Percentiles rank a stretch among this genome's conserved stretches.
These are phyloP conservation scores for Ameiurus melas DNA, from an alignment of 2,113 vertebrate species.

Conservation along the genomic window DNA sequence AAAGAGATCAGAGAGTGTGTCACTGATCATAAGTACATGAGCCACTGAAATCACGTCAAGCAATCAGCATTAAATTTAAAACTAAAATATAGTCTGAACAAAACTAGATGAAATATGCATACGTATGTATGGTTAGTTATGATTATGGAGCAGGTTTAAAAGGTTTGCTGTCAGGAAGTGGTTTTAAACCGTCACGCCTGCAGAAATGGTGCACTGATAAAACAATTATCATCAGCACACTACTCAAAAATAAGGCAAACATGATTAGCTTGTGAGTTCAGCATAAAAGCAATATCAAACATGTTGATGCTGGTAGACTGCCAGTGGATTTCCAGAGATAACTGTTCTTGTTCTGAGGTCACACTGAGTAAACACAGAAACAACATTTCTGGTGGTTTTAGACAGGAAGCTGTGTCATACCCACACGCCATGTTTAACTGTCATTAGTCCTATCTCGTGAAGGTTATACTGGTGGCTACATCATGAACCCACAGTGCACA, in stretches of 20 bases:
- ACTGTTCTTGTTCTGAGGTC: not conserved
- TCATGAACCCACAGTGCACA: constrained; percentile 5
- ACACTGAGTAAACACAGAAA: not conserved
- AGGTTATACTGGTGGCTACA: not conserved
- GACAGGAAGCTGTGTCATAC: not conserved
- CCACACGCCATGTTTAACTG: not conserved
- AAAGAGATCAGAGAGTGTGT: not conserved
- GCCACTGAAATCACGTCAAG: not conserved
- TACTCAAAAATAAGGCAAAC: not conserved
- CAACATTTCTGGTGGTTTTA: constrained; percentile 11
- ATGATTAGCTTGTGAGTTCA: not conserved
- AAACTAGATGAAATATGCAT: not conserved
- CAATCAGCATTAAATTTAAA: not conserved
- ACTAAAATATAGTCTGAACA: not conserved
- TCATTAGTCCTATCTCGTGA: not conserved
- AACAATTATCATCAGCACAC: not conserved
- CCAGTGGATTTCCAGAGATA: not conserved
- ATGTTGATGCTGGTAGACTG: not conserved
- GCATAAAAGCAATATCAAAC: not conserved
- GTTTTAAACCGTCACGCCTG: constrained; percentile 48
- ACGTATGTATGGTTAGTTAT: not conserved
- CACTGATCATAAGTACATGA: not conserved
- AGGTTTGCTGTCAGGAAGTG: constrained; percentile 50
- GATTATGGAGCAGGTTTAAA: constrained; percentile 9
- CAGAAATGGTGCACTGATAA: constrained; percentile 23